phyloP scores from a whole-genome alignment of 2,888 invertebrate species.

The Noctua comes region DNA sequence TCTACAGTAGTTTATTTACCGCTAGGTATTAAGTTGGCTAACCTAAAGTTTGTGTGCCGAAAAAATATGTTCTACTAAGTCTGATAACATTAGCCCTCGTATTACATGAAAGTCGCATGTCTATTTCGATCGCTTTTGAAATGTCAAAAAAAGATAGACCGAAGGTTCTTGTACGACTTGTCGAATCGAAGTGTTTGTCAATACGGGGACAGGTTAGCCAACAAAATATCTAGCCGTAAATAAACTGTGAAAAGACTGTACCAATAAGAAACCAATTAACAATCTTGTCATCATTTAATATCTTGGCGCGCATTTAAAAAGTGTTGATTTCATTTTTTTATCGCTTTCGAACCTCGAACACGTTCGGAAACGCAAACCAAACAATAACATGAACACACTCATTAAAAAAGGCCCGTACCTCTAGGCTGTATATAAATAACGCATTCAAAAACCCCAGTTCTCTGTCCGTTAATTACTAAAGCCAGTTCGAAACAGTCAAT shows the following conservation, averaged over 20 bases:
- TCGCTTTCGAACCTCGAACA: constrained; percentile 19
- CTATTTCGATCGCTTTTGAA: too few relatives aligned
- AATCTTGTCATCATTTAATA: constrained; percentile 40
- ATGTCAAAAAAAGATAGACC: too few relatives aligned
- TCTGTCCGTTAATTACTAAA: constrained; percentile 86
- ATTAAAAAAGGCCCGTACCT: constrained; percentile 71
- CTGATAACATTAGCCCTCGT: too few relatives aligned
- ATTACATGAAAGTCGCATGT: too few relatives aligned
- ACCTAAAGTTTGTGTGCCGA: not conserved
- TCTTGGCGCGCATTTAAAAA: constrained; percentile 37
- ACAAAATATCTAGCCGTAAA: not conserved
- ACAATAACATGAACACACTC: constrained; percentile 67
- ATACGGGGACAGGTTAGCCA: not conserved
- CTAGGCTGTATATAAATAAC: constrained; percentile 79
- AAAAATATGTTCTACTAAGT: not conserved
- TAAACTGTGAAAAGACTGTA: not conserved
- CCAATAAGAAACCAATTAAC: constrained; percentile 37
- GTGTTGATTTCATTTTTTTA: constrained; percentile 53
- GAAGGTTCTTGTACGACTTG: too few relatives aligned
- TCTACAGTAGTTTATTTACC: not conserved
- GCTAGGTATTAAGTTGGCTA: not conserved
- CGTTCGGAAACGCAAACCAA: constrained; percentile 62
- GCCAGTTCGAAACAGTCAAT: constrained; percentile 82
- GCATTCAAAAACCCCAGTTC: constrained; percentile 70
- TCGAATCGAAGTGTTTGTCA: not conserved